phyloP scores from a whole-genome alignment of 2,888 invertebrate genomes.

The Glaucopsyche alexis region DNA sequence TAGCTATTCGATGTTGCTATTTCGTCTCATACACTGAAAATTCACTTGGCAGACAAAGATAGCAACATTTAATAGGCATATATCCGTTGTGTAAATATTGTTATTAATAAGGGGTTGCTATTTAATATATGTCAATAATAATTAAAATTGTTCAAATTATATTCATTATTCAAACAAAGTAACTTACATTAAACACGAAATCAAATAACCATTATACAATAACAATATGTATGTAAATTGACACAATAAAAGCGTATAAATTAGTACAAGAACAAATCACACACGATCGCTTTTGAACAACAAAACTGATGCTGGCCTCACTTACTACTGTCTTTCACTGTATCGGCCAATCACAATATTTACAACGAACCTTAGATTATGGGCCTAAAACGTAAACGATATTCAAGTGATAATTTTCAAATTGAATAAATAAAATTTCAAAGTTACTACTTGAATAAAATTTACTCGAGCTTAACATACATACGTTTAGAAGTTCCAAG shows the following conservation, averaged over 20 bases:
- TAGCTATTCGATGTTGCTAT: too few species aligned
- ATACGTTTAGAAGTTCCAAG: constrained; percentile 63
- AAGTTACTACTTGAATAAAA: too few species aligned
- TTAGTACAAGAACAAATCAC: constrained; percentile 16
- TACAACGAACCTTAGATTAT: constrained; percentile 9
- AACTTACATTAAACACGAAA: constrained; percentile 8
- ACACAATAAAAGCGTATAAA: constrained; percentile 26
- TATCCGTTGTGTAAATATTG: background rate
- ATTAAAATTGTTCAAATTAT: background rate
- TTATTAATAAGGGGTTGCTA: background rate
- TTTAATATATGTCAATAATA: constrained; percentile 14
- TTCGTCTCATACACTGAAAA: too few species aligned
- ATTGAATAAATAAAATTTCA: too few species aligned
- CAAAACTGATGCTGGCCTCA: background rate
- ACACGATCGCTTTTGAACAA: background rate
- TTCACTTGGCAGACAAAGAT: too few species aligned
- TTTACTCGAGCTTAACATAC: background rate
- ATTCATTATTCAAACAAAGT: background rate
- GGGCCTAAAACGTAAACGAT: background rate
- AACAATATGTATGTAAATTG: constrained; percentile 26
- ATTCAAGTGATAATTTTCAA: constrained; percentile 8
- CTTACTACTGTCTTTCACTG: background rate
- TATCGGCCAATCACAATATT: constrained; percentile 24
- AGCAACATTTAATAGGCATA: too few species aligned
- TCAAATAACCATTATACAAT: constrained; percentile 21